Conservation (phyloP, 1,140 invertebrate species). For the Archivesica marissinica region DNA sequence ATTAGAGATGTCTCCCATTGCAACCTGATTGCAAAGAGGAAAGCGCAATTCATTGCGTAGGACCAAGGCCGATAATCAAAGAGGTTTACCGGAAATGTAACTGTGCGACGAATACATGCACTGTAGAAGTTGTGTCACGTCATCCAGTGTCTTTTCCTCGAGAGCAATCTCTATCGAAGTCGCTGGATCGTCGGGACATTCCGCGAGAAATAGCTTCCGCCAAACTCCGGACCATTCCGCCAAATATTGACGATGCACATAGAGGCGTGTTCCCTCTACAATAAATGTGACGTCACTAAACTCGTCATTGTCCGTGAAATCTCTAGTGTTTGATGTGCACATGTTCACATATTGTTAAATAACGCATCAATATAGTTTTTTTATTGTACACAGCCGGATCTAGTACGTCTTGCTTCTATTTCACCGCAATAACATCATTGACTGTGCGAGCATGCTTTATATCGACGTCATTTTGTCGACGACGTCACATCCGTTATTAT, state of each 20-base stretch:
- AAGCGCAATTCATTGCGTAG: neutral
- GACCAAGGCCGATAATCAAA: neutral
- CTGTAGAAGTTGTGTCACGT: conserved; percentile 76
- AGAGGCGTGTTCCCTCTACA: conserved; percentile 73
- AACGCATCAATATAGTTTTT: too few species aligned
- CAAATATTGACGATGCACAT: conserved; percentile 76
- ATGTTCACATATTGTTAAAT: too few species aligned
- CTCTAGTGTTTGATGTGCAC: conserved; percentile 36
- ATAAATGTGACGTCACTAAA: conserved; percentile 74
- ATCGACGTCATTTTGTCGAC: too few species aligned
- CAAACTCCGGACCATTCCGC: conserved; percentile 80
- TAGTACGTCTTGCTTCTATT: too few species aligned
- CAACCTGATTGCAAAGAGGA: neutral
- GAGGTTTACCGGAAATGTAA: conserved; percentile 71
- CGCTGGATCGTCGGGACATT: conserved; percentile 70
- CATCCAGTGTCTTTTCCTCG: conserved; percentile 72
- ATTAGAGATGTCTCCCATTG: too few species aligned
- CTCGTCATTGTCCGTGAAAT: conserved; percentile 74
- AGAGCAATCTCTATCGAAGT: conserved; percentile 71
- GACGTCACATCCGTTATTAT: too few species aligned
- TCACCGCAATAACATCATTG: too few species aligned
- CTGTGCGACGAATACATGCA: conserved; percentile 81
- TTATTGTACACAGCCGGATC: too few species aligned
- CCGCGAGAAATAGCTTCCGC: conserved; percentile 74
- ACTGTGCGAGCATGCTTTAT: too few species aligned